Percentiles rank a stretch among this genome's conserved stretches.
Evolutionary conservation across 2,888 invertebrate species (phyloP).

Genomic region (Athetis lepigone): DNA sequence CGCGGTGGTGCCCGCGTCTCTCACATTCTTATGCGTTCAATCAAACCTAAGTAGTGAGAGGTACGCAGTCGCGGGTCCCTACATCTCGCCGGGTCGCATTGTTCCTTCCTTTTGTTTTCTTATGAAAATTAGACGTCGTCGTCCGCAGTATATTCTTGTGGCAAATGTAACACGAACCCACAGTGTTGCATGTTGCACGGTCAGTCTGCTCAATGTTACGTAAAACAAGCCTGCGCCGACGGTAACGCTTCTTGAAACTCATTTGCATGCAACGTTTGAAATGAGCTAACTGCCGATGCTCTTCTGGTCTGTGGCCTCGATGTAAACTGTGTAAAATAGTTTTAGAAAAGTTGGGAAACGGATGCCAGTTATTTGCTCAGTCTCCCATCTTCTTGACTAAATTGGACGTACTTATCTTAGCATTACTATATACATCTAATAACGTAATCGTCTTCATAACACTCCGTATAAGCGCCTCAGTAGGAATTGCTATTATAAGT

Average conservation of each 20-base stretch:
- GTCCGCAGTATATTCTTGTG: slow-evolving; percentile 64
- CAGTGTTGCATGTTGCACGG: slow-evolving; percentile 41
- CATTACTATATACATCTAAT: too few species aligned
- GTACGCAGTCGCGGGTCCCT: slow-evolving; percentile 70
- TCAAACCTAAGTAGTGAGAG: slow-evolving; percentile 85
- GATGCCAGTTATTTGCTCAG: slow-evolving; percentile 3
- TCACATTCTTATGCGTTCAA: slow-evolving; percentile 89
- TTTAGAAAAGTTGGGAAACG: neutral
- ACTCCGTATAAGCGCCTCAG: neutral
- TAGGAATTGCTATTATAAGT: slow-evolving; percentile 10
- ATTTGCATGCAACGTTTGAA: slow-evolving; percentile 38
- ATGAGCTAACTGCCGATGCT: neutral
- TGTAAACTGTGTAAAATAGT: neutral
- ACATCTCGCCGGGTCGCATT: slow-evolving; percentile 75
- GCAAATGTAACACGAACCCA: slow-evolving; percentile 59
- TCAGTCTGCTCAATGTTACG: slow-evolving; percentile 22
- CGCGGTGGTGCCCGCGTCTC: slow-evolving; percentile 75
- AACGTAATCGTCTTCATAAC: neutral
- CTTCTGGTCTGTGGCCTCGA: slow-evolving; percentile 1
- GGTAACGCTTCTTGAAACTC: slow-evolving; percentile 40
- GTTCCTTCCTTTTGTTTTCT: slow-evolving; percentile 81
- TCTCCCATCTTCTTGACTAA: too few species aligned
- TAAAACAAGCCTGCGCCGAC: slow-evolving; percentile 10
- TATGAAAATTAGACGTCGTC: slow-evolving; percentile 78
- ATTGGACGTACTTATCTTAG: too few species aligned